Evolutionary conservation across 2,113 vertebrate species (phyloP).

Genomic region (Ophthalmolycus amberensis): DNA sequence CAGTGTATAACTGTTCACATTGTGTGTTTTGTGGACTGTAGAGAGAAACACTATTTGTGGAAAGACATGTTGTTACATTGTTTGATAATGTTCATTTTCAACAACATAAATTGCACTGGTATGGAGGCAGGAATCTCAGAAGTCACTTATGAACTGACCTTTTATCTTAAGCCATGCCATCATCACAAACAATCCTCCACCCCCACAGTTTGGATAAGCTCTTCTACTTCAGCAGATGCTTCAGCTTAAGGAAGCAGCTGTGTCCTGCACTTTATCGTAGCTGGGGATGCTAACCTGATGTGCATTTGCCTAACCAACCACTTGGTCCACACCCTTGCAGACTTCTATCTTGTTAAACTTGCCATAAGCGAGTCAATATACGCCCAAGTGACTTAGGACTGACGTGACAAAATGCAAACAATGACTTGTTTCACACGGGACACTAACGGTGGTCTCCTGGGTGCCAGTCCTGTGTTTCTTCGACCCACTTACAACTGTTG

Average conservation of each 20-base stretch:
- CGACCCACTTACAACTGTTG: no score
- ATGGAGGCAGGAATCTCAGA: background rate
- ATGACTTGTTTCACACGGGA: background rate
- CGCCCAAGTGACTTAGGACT: background rate
- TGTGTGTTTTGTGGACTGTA: background rate
- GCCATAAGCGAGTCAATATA: background rate
- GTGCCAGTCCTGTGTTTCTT: no score
- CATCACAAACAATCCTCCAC: slow-evolving; percentile 1
- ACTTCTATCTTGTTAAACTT: background rate
- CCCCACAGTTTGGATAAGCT: background rate
- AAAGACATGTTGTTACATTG: background rate
- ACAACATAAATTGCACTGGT: background rate
- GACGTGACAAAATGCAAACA: background rate
- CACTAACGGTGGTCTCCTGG: no score
- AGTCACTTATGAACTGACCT: slow-evolving; percentile 4
- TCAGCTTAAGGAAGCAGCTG: slow-evolving; percentile 26
- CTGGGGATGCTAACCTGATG: background rate
- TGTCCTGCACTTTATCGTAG: background rate
- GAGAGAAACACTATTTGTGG: background rate
- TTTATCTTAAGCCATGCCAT: slow-evolving; percentile 1
- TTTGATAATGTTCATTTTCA: background rate
- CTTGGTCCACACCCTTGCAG: background rate
- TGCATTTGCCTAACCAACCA: background rate
- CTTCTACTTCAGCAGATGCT: slow-evolving; percentile 6
- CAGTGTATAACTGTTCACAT: background rate